These are phyloP conservation scores for Ariolimax columbianus DNA, from an alignment of 2,888 invertebrate genomes.

Conservation along the genomic window DNA sequence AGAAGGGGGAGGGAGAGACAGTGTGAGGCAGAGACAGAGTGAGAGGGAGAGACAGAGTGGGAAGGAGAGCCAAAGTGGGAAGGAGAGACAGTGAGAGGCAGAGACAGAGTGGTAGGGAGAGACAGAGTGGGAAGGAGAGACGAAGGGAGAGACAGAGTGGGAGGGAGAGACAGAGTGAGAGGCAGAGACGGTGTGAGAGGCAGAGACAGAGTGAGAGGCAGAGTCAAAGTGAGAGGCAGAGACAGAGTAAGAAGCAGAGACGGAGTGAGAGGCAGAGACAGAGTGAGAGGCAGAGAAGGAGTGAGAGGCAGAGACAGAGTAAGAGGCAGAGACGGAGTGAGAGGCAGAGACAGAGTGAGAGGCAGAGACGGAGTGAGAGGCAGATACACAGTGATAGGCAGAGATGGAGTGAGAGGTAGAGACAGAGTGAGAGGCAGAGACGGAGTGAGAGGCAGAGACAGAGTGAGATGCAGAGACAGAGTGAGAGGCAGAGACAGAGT, in stretches of 20 bases:
- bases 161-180: too few relatives aligned
- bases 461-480: not conserved
- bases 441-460: not conserved
- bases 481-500: not conserved
- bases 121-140: not conserved
- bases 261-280: not conserved
- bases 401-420: not conserved
- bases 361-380: not conserved
- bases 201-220: too few relatives aligned
- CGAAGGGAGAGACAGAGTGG: too few relatives aligned
- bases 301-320: not conserved
- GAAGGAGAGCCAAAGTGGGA: conserved; percentile 7
- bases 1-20: too few relatives aligned
- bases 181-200: too few relatives aligned
- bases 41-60: not conserved
- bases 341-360: not conserved
- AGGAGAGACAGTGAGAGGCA: not conserved
- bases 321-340: not conserved
- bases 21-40: too few relatives aligned
- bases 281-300: not conserved
- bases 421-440: not conserved
- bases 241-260: not conserved
- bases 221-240: not conserved
- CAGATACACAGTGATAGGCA: not conserved
- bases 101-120: not conserved